phyloP scores from a whole-genome alignment of 2,797 vertebrate genomes.

The Echeneis naucrates region DNA sequence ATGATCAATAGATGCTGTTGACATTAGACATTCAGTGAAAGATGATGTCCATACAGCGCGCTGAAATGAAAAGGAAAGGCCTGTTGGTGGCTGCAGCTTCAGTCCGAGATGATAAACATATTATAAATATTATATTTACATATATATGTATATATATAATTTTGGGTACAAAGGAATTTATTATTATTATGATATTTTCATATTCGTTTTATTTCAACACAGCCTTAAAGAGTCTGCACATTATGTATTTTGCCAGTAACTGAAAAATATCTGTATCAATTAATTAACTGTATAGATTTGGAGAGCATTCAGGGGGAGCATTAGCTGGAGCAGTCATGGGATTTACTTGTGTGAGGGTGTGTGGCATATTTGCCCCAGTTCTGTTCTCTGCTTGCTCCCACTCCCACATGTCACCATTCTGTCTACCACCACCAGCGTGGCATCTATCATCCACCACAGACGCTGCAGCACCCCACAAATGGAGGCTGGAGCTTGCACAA shows the following conservation, averaged over 20 bases:
- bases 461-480: constrained; percentile 91
- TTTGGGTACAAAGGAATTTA: no score
- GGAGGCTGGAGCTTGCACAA: constrained; percentile 88
- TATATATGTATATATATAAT: no score
- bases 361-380: constrained; percentile 85
- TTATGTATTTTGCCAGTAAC: constrained; percentile 34
- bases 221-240: constrained; percentile 21
- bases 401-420: constrained; percentile 88
- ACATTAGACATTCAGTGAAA: constrained; percentile 4
- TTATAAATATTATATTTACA: no score
- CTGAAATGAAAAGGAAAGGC: neutral
- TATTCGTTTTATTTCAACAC: constrained; percentile 6
- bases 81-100: neutral
- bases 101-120: neutral
- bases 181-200: neutral
- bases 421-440: constrained; percentile 87
- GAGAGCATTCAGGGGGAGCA: constrained; percentile 76
- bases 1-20: constrained; percentile 1
- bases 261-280: constrained; percentile 66
- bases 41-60: neutral
- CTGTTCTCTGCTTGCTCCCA: constrained; percentile 84
- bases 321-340: constrained; percentile 77
- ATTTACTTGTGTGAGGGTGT: constrained; percentile 80
- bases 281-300: constrained; percentile 78
- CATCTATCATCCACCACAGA: constrained; percentile 93